Percentiles rank a stretch among this genome's conserved stretches.
These are phyloP conservation scores for Anolis sagrei DNA, from an alignment of 2,113 vertebrate genomes.

Conservation along the genomic window DNA sequence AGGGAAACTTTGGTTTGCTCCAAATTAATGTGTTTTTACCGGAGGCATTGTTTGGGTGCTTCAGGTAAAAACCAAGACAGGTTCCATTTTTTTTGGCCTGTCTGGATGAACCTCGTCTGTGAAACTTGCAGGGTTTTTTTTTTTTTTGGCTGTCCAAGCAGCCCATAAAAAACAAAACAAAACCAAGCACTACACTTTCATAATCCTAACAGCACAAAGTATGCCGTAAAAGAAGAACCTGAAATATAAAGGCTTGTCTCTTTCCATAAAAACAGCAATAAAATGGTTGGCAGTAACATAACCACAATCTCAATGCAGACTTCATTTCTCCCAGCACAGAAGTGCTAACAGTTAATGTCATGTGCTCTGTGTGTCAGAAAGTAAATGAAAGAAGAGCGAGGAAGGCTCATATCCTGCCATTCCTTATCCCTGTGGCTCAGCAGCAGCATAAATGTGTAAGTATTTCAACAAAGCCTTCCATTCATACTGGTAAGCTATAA, in stretches of 20 bases:
- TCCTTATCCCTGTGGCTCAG: neutral
- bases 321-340: neutral
- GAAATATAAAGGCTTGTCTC: neutral
- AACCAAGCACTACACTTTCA: no score
- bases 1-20: no score
- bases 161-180: no score
- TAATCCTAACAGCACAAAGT: neutral
- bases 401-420: slow-evolving; percentile 11
- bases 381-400: neutral
- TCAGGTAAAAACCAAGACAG: no score
- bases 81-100: no score
- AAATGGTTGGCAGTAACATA: neutral
- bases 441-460: neutral
- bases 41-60: no score
- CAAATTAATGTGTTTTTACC: no score
- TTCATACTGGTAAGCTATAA: neutral
- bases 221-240: neutral
- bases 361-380: neutral
- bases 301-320: neutral
- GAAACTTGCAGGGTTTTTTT: no score
- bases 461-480: neutral
- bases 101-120: no score
- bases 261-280: neutral
- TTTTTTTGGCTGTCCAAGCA: no score
- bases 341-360: neutral